Conservation (phyloP, 2,797 vertebrate species). For the Characodon lateralis region DNA sequence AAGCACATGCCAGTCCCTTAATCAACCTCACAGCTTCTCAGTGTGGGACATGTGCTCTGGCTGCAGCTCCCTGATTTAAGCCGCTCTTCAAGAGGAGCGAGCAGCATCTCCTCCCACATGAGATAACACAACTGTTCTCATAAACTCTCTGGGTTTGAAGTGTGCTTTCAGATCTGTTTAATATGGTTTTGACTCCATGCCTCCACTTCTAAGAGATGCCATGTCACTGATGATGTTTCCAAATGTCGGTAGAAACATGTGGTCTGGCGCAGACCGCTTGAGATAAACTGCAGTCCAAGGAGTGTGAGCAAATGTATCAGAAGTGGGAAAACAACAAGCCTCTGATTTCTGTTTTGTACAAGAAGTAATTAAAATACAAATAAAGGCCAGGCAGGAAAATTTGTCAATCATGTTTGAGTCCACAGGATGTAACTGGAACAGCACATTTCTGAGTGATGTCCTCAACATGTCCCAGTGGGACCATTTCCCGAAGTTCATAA, state of each 20-base stretch:
- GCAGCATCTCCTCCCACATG: constrained; percentile 66
- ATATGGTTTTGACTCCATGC: constrained; percentile 57
- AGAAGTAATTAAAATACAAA: constrained; percentile 58
- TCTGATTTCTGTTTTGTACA: constrained; percentile 48
- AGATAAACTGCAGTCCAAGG: constrained; percentile 53
- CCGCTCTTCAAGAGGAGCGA: constrained; percentile 44
- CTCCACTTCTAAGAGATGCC: constrained; percentile 49
- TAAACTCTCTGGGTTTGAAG: constrained; percentile 59
- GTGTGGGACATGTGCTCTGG: constrained; percentile 66
- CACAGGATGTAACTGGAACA: constrained; percentile 72
- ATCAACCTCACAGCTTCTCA: constrained; percentile 67
- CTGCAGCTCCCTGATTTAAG: constrained; percentile 60
- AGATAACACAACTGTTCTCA: constrained; percentile 64
- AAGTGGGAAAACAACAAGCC: constrained; percentile 46
- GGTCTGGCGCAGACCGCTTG: constrained; percentile 38
- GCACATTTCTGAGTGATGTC: constrained; percentile 74
- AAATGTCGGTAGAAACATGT: constrained; percentile 56
- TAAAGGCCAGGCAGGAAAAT: constrained; percentile 3
- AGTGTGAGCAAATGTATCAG: constrained; percentile 57
- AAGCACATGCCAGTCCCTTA: constrained; percentile 58
- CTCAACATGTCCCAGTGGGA: constrained; percentile 75
- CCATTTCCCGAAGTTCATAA: constrained; percentile 79
- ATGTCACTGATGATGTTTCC: constrained; percentile 57
- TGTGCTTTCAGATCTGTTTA: constrained; percentile 67
- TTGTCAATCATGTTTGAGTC: constrained; percentile 70